Evolutionary conservation across 2,888 invertebrate species (phyloP).

Genomic region (Zelleria hepariella): DNA sequence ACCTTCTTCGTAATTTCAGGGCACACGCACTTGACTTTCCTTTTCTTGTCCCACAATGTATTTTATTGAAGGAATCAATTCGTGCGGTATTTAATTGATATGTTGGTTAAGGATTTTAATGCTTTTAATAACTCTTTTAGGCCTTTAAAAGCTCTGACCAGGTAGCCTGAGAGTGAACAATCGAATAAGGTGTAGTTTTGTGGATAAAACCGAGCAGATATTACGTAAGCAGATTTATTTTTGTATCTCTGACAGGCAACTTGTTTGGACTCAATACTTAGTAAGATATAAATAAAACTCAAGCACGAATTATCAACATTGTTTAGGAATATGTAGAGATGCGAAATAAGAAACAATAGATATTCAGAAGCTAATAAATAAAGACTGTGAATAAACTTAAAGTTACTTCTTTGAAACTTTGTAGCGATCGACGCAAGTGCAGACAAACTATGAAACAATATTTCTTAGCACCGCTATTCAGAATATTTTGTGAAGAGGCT

Average conservation of each 20-base stretch:
- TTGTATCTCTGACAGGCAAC: too few relatives aligned
- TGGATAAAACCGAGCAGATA: too few relatives aligned
- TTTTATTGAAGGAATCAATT: background rate
- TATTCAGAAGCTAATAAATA: background rate
- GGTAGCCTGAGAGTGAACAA: too few relatives aligned
- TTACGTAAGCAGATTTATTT: too few relatives aligned
- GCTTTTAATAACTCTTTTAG: background rate
- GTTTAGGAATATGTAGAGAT: too few relatives aligned
- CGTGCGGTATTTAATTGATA: background rate
- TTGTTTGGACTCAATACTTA: too few relatives aligned
- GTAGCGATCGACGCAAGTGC: constrained; percentile 32
- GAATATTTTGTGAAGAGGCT: too few relatives aligned
- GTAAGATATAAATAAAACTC: too few relatives aligned
- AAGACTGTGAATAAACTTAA: background rate
- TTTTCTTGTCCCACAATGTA: background rate
- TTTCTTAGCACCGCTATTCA: constrained; percentile 23
- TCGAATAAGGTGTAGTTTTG: too few relatives aligned
- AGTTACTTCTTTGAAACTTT: constrained; percentile 1
- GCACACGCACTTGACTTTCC: constrained; percentile 1
- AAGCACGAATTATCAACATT: too few relatives aligned
- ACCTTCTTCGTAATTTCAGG: background rate
- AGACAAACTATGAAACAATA: constrained; percentile 55
- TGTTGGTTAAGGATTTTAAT: too few relatives aligned
- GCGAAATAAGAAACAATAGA: background rate
- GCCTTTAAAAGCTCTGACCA: background rate